Evolutionary conservation across 2,888 invertebrate genomes (phyloP).

Genomic region (Drosophila kanekoi): DNA sequence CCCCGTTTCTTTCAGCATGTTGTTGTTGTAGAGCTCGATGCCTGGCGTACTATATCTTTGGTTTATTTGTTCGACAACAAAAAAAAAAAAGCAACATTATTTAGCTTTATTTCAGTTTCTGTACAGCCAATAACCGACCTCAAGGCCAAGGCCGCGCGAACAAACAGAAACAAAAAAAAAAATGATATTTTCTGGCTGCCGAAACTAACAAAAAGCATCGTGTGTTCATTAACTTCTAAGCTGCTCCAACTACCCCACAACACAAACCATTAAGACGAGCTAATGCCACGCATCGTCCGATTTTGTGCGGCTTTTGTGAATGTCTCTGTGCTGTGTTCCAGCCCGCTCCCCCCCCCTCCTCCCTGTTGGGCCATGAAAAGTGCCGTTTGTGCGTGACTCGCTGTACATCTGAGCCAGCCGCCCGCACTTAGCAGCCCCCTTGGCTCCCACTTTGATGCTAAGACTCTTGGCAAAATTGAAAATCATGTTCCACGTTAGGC

Average conservation of each 20-base stretch:
- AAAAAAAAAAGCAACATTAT: slow-evolving; percentile 30
- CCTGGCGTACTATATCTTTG: slow-evolving; percentile 34
- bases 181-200: neutral
- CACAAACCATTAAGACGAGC: slow-evolving; percentile 54
- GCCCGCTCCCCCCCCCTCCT: neutral
- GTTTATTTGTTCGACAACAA: slow-evolving; percentile 18
- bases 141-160: slow-evolving; percentile 75
- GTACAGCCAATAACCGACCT: slow-evolving; percentile 77
- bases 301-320: slow-evolving; percentile 57
- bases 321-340: slow-evolving; percentile 12
- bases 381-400: slow-evolving; percentile 66
- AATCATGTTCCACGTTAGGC: slow-evolving; percentile 56
- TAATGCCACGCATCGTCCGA: slow-evolving; percentile 66
- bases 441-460: neutral
- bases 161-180: slow-evolving; percentile 6
- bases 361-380: slow-evolving; percentile 26
- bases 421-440: neutral
- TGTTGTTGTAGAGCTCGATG: neutral
- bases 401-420: slow-evolving; percentile 3
- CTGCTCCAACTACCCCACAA: slow-evolving; percentile 65
- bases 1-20: neutral
- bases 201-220: slow-evolving; percentile 47
- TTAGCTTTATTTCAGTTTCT: slow-evolving; percentile 77
- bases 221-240: slow-evolving; percentile 74
- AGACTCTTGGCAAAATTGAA: slow-evolving; percentile 51